Conservation (phyloP, 2,888 invertebrate species). For the Petrolisthes manimaculis region DNA sequence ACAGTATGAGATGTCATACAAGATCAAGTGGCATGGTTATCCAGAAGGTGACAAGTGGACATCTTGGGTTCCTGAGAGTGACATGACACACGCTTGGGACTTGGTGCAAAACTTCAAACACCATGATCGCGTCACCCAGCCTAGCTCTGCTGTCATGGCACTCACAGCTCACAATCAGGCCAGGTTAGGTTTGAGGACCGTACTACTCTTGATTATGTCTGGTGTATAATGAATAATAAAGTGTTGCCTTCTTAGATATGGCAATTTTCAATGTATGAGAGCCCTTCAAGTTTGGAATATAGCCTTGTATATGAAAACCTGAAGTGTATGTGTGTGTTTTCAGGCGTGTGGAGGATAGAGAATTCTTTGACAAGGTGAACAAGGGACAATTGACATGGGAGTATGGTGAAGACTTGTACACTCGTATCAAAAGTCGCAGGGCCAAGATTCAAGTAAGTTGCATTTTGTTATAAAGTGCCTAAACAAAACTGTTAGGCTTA, state of each 20-base stretch:
- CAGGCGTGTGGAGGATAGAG: conserved; percentile 2
- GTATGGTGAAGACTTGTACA: background rate
- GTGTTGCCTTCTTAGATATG: too few species aligned
- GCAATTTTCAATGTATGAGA: too few species aligned
- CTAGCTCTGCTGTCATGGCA: too few species aligned
- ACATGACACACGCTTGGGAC: conserved; percentile 5
- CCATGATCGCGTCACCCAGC: background rate
- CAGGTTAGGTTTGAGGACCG: too few species aligned
- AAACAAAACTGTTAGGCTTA: too few species aligned
- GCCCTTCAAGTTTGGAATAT: too few species aligned
- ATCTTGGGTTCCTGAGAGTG: background rate
- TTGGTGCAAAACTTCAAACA: background rate
- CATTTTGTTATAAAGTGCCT: too few species aligned
- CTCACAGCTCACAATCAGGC: too few species aligned
- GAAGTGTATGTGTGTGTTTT: too few species aligned
- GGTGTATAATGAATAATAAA: too few species aligned
- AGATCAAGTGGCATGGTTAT: background rate
- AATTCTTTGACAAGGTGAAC: conserved; percentile 8
- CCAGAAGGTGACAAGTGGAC: background rate
- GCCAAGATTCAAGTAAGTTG: background rate
- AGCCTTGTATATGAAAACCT: too few species aligned
- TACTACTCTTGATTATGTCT: too few species aligned
- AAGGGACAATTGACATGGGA: background rate
- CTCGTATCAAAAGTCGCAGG: background rate
- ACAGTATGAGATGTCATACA: background rate